Evolutionary conservation across 1,140 invertebrate genomes (phyloP).

Genomic region (Hormaphis cornu): DNA sequence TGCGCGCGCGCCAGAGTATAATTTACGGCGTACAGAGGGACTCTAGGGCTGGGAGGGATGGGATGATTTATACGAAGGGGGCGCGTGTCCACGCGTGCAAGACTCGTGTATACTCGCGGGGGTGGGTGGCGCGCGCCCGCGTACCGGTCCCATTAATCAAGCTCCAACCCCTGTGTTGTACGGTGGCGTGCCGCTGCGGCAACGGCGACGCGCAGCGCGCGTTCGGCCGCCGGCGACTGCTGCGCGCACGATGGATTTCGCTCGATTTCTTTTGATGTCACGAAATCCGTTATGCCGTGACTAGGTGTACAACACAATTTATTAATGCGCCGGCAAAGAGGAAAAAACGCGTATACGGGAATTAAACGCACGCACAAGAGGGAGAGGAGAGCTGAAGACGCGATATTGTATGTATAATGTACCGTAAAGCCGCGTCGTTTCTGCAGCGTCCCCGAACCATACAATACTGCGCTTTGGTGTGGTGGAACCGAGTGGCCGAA

Average conservation of each 20-base stretch:
- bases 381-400: too few species aligned
- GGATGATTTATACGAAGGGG: slow-evolving; percentile 29
- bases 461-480: too few species aligned
- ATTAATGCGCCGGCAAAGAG: not conserved
- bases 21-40: slow-evolving; percentile 19
- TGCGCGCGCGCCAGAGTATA: not conserved
- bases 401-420: too few species aligned
- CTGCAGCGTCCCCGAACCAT: too few species aligned
- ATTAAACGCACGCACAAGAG: too few species aligned
- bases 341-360: too few species aligned
- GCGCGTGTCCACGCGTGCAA: not conserved
- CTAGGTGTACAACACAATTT: not conserved
- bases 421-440: too few species aligned
- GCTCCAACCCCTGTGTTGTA: slow-evolving; percentile 2
- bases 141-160: slow-evolving; percentile 30
- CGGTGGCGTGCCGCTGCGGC: not conserved
- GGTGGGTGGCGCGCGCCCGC: not conserved
- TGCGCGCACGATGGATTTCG: slow-evolving; percentile 6
- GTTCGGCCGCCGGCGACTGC: not conserved
- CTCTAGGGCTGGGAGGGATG: not conserved
- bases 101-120: not conserved
- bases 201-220: not conserved
- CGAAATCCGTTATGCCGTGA: slow-evolving; percentile 21
- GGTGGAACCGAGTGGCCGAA: too few species aligned
- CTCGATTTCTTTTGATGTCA: slow-evolving; percentile 28